phyloP scores from a whole-genome alignment of 2,888 invertebrate genomes.

The Rhaphigaster nebulosa region DNA sequence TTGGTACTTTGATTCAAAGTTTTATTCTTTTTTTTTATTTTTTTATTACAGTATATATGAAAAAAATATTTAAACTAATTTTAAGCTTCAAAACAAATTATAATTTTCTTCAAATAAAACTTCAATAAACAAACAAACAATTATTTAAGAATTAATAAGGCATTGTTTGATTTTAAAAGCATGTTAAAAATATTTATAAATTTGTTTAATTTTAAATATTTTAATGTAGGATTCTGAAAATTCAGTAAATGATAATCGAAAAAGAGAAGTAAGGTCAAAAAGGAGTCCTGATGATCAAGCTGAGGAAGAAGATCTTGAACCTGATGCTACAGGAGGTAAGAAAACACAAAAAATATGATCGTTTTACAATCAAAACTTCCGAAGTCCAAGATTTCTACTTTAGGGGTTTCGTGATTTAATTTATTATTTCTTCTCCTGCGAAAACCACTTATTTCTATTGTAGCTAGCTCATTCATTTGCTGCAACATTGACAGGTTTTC shows the following conservation, averaged over 20 bases:
- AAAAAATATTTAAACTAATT: neutral
- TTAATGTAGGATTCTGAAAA: constrained; percentile 68
- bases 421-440: too few species aligned
- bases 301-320: constrained; percentile 65
- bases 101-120: neutral
- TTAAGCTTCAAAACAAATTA: neutral
- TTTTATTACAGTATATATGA: too few species aligned
- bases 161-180: neutral
- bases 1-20: neutral
- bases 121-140: neutral
- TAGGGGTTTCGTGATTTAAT: too few species aligned
- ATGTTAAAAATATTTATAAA: neutral
- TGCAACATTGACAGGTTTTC: too few species aligned
- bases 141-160: neutral
- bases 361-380: too few species aligned
- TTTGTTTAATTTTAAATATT: neutral
- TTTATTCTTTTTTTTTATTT: neutral
- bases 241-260: constrained; percentile 74
- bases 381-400: too few species aligned
- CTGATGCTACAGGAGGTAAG: constrained; percentile 65
- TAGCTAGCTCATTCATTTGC: too few species aligned
- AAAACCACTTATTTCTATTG: too few species aligned
- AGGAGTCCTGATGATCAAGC: constrained; percentile 61
- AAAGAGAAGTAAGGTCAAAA: constrained; percentile 73
- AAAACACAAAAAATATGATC: neutral